Percentiles rank a stretch among this genome's conserved stretches.
Conservation (phyloP, 2,797 vertebrate genomes). For the Pseudocheirus occidentalis region DNA sequence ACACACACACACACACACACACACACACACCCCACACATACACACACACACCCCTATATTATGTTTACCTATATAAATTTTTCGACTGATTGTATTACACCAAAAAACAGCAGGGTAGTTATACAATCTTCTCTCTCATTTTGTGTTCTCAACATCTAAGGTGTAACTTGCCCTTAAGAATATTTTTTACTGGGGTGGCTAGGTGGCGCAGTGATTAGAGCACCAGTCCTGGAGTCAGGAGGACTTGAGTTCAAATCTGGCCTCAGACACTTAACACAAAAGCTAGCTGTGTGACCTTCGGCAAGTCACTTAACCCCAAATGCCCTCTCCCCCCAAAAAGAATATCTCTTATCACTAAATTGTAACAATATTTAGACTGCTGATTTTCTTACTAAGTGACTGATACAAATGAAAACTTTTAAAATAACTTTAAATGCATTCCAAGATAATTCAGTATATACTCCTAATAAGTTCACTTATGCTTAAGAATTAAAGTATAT, state of each 20-base stretch:
- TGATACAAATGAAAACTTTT: constrained; percentile 73
- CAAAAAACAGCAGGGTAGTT: constrained; percentile 83
- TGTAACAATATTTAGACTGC: constrained; percentile 64
- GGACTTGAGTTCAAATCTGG: too few species aligned
- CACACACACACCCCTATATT: too few species aligned
- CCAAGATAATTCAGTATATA: constrained; percentile 73
- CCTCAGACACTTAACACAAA: too few species aligned
- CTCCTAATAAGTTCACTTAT: constrained; percentile 67
- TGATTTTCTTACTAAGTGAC: constrained; percentile 67
- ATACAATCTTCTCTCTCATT: constrained; percentile 74
- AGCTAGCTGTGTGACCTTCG: too few species aligned
- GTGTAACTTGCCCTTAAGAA: constrained; percentile 72
- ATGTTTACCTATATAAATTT: neutral
- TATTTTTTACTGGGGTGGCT: neutral
- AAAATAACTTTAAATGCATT: constrained; percentile 75
- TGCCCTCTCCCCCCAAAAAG: too few species aligned
- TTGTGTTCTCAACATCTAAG: constrained; percentile 72
- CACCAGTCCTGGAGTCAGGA: too few species aligned
- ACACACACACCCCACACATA: too few species aligned
- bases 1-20: too few species aligned
- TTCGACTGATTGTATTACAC: constrained; percentile 81
- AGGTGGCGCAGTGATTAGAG: too few species aligned
- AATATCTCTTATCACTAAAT: constrained; percentile 76
- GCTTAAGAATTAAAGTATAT: constrained; percentile 78
- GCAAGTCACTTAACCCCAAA: too few species aligned